Conservation (phyloP, 2,113 vertebrate species). For the Epinephelus lanceolatus region DNA sequence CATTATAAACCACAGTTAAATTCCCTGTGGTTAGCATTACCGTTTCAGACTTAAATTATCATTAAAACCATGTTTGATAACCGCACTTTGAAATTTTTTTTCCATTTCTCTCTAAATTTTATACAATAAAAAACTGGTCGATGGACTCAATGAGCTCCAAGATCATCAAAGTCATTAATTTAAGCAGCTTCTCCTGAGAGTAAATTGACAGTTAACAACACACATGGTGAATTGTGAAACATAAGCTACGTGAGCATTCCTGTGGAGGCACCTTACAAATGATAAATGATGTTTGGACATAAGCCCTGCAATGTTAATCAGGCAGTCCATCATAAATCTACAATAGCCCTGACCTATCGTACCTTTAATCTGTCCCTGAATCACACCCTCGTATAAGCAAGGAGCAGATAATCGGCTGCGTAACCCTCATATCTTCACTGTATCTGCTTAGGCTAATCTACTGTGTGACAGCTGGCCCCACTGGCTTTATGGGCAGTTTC, state of each 20-base stretch:
- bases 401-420: not conserved
- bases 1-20: too few relatives aligned
- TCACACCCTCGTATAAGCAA: too few relatives aligned
- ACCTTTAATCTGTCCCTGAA: not conserved
- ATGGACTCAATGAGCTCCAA: not conserved
- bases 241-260: not conserved
- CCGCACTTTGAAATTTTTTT: too few relatives aligned
- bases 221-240: not conserved
- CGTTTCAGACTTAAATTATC: too few relatives aligned
- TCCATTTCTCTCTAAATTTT: too few relatives aligned
- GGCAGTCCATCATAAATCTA: slow-evolving; percentile 2
- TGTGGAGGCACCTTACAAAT: not conserved
- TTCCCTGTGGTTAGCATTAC: too few relatives aligned
- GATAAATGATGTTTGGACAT: not conserved
- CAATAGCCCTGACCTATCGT: not conserved
- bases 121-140: not conserved
- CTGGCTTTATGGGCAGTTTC: not conserved
- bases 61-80: too few relatives aligned
- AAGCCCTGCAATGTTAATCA: too few relatives aligned
- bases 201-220: too few relatives aligned
- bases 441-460: slow-evolving; percentile 1
- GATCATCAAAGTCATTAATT: not conserved
- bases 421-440: not conserved
- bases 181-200: not conserved
- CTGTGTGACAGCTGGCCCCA: not conserved